Evolutionary conservation across 2,888 invertebrate genomes (phyloP).

Genomic region (Platycnemis pennipes): DNA sequence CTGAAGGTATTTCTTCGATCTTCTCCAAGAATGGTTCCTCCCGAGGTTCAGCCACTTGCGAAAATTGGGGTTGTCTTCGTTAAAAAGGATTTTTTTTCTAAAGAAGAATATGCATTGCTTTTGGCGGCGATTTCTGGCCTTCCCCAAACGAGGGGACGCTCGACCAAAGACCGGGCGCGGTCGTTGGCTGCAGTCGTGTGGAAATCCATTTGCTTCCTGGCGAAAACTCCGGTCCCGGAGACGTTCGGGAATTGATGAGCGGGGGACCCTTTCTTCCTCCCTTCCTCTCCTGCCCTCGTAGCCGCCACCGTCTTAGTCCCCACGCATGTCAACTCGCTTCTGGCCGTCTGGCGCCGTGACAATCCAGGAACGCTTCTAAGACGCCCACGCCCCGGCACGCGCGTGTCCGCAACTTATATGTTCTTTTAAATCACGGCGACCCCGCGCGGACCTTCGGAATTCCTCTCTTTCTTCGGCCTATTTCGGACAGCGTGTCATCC

Average conservation of each 20-base stretch:
- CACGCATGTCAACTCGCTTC: not conserved
- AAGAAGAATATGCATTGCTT: not conserved
- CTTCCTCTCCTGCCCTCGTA: not conserved
- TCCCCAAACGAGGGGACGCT: not conserved
- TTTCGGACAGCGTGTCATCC: not conserved
- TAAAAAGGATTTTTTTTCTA: not conserved
- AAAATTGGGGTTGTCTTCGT: not conserved
- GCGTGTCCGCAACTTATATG: not conserved
- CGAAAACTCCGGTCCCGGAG: not conserved
- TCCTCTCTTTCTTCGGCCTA: not conserved
- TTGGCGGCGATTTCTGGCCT: not conserved
- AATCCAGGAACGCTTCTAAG: not conserved
- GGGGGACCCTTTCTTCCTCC: not conserved
- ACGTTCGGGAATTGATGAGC: not conserved
- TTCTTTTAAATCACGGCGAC: not conserved
- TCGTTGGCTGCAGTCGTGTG: not conserved
- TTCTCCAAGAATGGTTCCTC: too few species aligned
- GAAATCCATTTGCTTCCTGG: not conserved
- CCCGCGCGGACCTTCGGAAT: not conserved
- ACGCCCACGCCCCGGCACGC: not conserved
- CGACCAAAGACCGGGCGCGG: not conserved
- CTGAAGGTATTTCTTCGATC: too few species aligned
- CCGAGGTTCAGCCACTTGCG: too few species aligned
- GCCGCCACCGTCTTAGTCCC: not conserved
- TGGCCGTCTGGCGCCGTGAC: conserved; percentile 2